These are phyloP conservation scores for Portunus trituberculatus DNA, from an alignment of 1,140 invertebrate genomes.

Conservation along the genomic window DNA sequence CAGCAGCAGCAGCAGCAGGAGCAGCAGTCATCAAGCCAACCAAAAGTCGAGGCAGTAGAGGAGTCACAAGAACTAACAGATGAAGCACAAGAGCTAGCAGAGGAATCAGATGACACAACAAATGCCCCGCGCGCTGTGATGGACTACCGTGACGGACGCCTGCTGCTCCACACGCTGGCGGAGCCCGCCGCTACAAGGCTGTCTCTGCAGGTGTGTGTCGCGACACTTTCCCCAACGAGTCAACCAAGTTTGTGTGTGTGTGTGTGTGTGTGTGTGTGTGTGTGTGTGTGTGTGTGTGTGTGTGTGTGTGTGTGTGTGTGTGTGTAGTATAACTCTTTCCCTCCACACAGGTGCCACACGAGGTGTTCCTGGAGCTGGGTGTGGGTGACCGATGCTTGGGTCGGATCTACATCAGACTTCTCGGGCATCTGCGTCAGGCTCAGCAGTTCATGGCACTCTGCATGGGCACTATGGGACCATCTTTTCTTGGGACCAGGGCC, in stretches of 20 bases:
- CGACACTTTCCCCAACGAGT: neutral
- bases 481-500: neutral
- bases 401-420: constrained; percentile 51
- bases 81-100: no score
- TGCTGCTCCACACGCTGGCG: neutral
- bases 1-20: neutral
- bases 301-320: no score
- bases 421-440: constrained; percentile 28
- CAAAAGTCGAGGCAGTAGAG: neutral
- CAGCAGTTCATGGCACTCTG: constrained; percentile 57
- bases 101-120: neutral
- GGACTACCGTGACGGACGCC: neutral
- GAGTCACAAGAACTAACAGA: neutral
- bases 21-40: neutral
- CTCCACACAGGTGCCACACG: constrained; percentile 13
- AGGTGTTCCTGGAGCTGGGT: constrained; percentile 57
- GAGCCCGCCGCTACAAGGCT: neutral
- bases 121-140: neutral
- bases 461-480: constrained; percentile 40
- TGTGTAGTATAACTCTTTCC: neutral
- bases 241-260: neutral
- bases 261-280: no score
- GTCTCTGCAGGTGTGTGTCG: neutral
- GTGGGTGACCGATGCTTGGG: constrained; percentile 2
- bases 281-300: neutral